Evolutionary conservation across 2,113 vertebrate species (phyloP).

Genomic region (Nymphicus hollandicus): DNA sequence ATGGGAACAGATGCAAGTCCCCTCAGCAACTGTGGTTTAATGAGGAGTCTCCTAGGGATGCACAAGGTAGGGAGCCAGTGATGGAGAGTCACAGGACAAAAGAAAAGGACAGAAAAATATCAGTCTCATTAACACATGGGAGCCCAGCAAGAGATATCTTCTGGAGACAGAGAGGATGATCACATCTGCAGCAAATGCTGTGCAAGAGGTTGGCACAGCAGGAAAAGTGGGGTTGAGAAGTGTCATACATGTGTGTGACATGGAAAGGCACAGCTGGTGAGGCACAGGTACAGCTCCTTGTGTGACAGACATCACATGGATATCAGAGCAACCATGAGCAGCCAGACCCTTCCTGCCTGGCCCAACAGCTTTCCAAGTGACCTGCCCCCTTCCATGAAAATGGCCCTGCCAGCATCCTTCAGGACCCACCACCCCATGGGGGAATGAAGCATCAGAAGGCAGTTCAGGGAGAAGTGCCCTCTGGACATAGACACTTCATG

Average conservation of each 20-base stretch:
- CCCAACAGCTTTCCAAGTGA: background rate
- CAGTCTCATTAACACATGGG: background rate
- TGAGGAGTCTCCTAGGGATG: accelerated
- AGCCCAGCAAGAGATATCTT: background rate
- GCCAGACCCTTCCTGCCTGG: background rate
- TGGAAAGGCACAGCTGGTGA: background rate
- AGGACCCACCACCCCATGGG: background rate
- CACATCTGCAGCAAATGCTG: background rate
- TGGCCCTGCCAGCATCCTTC: background rate
- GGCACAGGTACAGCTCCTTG: background rate
- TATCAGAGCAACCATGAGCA: background rate
- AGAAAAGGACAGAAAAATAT: background rate
- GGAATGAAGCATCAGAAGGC: background rate
- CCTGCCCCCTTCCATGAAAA: background rate
- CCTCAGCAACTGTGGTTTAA: background rate
- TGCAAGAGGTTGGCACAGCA: background rate
- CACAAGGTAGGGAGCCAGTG: background rate
- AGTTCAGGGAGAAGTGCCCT: background rate
- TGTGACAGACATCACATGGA: accelerated
- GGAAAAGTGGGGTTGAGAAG: background rate
- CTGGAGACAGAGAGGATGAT: background rate
- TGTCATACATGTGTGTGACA: background rate
- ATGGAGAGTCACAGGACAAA: background rate
- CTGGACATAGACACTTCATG: background rate
- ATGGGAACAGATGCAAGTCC: background rate